Conservation (phyloP, 23 tunicate genomes). For the Aplidium turbinatum region DNA sequence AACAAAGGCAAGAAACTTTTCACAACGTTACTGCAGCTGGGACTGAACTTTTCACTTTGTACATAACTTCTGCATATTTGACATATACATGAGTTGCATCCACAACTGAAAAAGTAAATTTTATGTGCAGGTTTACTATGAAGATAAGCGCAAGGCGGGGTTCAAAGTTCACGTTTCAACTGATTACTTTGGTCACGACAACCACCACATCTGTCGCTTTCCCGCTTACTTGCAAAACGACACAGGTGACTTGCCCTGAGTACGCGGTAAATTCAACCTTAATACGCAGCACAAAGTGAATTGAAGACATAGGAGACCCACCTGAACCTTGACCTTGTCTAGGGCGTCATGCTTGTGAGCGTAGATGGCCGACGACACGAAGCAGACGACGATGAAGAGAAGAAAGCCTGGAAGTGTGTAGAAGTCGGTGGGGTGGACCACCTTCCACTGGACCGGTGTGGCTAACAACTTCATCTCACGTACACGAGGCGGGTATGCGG, state of each 20-base stretch:
- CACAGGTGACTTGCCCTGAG: too few relatives aligned
- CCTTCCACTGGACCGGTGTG: constrained; percentile 30
- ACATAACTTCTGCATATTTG: not conserved
- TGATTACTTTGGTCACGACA: too few relatives aligned
- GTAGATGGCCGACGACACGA: not conserved
- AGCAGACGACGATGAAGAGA: not conserved
- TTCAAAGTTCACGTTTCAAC: too few relatives aligned
- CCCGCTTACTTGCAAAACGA: too few relatives aligned
- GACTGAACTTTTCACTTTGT: not conserved
- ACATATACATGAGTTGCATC: not conserved
- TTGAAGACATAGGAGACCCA: not conserved
- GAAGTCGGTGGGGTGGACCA: constrained; percentile 49
- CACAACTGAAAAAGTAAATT: too few relatives aligned
- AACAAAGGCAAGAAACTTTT: not conserved
- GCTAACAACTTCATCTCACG: constrained; percentile 39
- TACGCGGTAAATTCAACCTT: too few relatives aligned
- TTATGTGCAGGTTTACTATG: too few relatives aligned
- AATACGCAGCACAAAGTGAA: constrained; percentile 7
- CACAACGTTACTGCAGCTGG: not conserved
- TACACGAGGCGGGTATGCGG: constrained; percentile 31
- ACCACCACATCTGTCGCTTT: not conserved
- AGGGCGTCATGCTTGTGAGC: constrained; percentile 12
- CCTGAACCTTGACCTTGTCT: constrained; percentile 21
- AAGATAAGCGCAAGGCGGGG: too few relatives aligned
- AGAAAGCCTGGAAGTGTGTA: constrained; percentile 22